These are phyloP conservation scores for Parazoanthus darwini DNA, from an alignment of 92 coral and sea anemone genomes.

Conservation along the genomic window DNA sequence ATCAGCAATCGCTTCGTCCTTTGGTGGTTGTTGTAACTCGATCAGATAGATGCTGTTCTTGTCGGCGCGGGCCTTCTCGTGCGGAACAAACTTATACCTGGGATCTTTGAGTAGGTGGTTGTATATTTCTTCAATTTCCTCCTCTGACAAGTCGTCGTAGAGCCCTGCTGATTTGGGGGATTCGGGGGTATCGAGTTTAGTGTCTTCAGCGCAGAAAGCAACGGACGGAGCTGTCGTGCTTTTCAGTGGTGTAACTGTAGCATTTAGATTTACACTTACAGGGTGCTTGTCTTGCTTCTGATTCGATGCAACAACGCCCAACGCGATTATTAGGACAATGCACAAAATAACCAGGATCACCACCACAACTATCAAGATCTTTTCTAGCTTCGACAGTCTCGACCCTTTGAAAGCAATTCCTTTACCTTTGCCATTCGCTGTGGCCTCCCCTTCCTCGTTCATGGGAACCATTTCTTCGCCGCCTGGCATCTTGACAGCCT, in stretches of 20 bases:
- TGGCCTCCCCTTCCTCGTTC: conserved; percentile 14
- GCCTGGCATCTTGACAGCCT: background rate
- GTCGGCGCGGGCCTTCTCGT: conserved; percentile 26
- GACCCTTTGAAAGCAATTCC: background rate
- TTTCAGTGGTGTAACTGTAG: background rate
- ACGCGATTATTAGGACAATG: conserved; percentile 14
- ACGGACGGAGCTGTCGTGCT: background rate
- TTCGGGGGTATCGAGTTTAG: conserved; percentile 14
- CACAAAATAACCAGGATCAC: background rate
- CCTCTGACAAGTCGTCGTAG: conserved; percentile 28
- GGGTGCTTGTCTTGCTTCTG: background rate
- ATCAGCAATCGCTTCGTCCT: conserved; percentile 7
- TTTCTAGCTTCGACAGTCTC: conserved; percentile 6
- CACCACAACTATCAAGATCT: background rate
- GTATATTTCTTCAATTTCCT: conserved; percentile 25
- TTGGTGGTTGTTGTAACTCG: conserved; percentile 31
- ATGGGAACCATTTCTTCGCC: conserved; percentile 27
- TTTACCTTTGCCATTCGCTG: background rate
- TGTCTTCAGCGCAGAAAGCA: conserved; percentile 27
- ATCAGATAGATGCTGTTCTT: conserved; percentile 36
- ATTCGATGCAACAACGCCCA: conserved; percentile 29
- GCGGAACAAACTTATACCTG: background rate
- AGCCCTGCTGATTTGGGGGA: conserved; percentile 27
- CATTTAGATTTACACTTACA: no score
- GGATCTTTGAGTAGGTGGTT: conserved; percentile 5